These are phyloP conservation scores for Odontophorus gujanensis DNA, from an alignment of 2,113 vertebrate genomes.

Conservation along the genomic window DNA sequence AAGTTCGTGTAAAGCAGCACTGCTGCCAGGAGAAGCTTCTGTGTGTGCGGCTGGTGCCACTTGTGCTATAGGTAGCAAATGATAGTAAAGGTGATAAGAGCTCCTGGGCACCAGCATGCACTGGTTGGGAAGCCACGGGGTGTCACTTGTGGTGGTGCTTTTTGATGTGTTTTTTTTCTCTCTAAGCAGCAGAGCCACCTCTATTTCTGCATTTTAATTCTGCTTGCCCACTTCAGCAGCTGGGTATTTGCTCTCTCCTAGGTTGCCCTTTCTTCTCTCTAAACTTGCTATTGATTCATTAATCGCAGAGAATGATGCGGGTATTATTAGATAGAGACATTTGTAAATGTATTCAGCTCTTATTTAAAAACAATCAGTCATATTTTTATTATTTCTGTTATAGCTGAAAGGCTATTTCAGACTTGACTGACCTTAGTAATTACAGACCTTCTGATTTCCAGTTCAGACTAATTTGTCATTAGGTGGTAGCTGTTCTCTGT, in stretches of 20 bases:
- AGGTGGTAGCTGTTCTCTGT: neutral
- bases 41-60: fast-evolving
- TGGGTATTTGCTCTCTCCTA: neutral
- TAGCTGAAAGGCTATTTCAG: slow-evolving; percentile 28
- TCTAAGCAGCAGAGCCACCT: neutral
- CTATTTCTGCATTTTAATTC: neutral
- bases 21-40: neutral
- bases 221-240: neutral
- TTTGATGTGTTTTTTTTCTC: neutral
- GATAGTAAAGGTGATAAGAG: neutral
- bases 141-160: neutral
- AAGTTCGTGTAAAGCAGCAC: neutral
- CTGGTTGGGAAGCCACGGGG: neutral
- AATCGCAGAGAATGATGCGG: neutral
- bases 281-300: neutral
- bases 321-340: neutral
- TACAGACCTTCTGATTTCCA: slow-evolving; percentile 5
- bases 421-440: neutral
- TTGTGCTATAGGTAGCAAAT: neutral
- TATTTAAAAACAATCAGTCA: neutral
- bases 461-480: neutral
- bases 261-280: neutral
- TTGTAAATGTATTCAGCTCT: neutral
- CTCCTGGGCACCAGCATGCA: neutral
- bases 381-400: neutral